phyloP scores from a whole-genome alignment of 2,888 invertebrate genomes.

The Ypsolopha scabrella region DNA sequence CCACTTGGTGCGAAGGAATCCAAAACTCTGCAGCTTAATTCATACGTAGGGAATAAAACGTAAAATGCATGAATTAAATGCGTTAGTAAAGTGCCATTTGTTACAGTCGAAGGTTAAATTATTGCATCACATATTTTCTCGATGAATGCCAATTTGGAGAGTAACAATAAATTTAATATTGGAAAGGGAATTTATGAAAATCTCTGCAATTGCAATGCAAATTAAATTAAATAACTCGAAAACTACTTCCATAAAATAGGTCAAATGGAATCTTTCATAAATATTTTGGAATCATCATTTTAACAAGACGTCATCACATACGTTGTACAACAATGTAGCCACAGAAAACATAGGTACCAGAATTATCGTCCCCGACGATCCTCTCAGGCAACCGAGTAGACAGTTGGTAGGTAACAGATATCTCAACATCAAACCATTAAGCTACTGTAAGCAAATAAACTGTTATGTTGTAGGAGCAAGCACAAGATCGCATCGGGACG shows the following conservation, averaged over 20 bases:
- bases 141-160: too few relatives aligned
- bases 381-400: conserved; percentile 41
- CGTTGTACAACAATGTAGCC: too few relatives aligned
- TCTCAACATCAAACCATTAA: conserved; percentile 55
- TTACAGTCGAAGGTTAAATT: not conserved
- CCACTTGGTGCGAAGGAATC: conserved; percentile 14
- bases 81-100: not conserved
- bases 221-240: too few relatives aligned
- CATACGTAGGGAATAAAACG: conserved; percentile 40
- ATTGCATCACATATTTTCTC: not conserved
- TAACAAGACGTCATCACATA: too few relatives aligned
- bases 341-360: too few relatives aligned
- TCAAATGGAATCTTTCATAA: too few relatives aligned
- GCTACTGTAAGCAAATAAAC: conserved; percentile 41
- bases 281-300: too few relatives aligned
- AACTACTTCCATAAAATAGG: too few relatives aligned
- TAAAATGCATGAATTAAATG: conserved; percentile 4
- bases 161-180: too few relatives aligned
- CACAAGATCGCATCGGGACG: conserved; percentile 61
- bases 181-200: too few relatives aligned
- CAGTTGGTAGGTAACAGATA: conserved; percentile 35
- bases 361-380: conserved; percentile 18
- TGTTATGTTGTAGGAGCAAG: conserved; percentile 36
- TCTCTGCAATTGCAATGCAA: too few relatives aligned
- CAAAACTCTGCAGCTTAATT: conserved; percentile 20